Evolutionary conservation across 2,797 vertebrate species (phyloP).

Genomic region (Macropus fuliginosus): DNA sequence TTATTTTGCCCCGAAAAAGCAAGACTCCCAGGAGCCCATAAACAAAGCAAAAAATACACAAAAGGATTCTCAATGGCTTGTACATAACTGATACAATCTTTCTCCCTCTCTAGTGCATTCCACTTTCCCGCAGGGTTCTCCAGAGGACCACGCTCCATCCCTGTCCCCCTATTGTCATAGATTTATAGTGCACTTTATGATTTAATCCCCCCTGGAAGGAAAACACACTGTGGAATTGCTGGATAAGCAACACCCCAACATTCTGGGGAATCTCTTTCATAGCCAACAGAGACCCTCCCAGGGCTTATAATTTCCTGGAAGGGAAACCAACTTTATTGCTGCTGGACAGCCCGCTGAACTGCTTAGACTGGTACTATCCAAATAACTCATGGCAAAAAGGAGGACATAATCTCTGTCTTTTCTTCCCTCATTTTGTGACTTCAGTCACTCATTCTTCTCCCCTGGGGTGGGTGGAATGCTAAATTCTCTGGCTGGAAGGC

Average conservation of each 20-base stretch:
- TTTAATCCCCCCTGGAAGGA: background rate
- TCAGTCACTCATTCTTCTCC: background rate
- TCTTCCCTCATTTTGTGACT: background rate
- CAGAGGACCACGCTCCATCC: background rate
- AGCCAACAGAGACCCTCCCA: background rate
- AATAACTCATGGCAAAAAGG: background rate
- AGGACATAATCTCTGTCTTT: background rate
- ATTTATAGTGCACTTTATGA: background rate
- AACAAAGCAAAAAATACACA: background rate
- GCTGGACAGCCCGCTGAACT: background rate
- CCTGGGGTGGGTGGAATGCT: background rate
- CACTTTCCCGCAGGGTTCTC: fast-evolving
- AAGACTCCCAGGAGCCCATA: background rate
- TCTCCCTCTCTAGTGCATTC: fast-evolving
- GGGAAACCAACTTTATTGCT: background rate
- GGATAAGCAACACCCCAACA: background rate
- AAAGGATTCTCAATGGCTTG: background rate
- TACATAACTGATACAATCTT: background rate
- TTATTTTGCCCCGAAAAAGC: background rate
- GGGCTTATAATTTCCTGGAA: background rate
- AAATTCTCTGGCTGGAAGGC: background rate
- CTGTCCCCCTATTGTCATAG: background rate
- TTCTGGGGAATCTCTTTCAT: background rate
- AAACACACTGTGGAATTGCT: background rate
- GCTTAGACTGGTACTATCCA: background rate